Base-by-base conservation (phyloP, 2,888 invertebrate genomes). In the Drosophila borealis region DNA sequence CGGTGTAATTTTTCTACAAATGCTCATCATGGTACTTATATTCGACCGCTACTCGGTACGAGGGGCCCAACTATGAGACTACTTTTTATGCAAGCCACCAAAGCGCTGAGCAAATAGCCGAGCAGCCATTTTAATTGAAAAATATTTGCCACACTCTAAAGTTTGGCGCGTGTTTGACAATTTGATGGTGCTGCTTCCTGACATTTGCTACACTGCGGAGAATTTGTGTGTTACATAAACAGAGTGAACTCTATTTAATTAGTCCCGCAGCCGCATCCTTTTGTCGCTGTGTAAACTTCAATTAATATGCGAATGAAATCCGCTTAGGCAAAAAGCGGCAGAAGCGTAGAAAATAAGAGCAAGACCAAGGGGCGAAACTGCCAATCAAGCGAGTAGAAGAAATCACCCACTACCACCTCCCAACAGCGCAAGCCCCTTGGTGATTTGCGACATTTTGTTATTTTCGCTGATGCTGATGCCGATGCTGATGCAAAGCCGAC, bases 281-380 rank as follows among this genome's bases (percentile, higher is more conserved):
- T 85, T 78, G 69, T 66, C 60, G 55, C 85, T 78, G 82, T 85
- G 87, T 84, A 81, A 76, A 87, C 74, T 85, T 84, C 80, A 81
- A 85, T 85, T 85, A 85, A 87, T 87, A 85, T 80, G 81, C 81
- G 81, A 87, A 84, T 87, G 70, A 81, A 84, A 85, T 85, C 87
- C 81, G 87, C 85, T 85, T 87, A 87, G 74, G 77, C 81, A 79
- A 66, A 63, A 46, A 74, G 64, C 65, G 51, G 55, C 19, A 51
- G 60, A 41, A 51, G 41, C 54, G 46, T 13, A 21, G 53, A 44
- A 37, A 70, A 68, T 59, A 57, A 55, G 63, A 56, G 37, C 68
- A 48, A 50, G 44, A 51, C 74, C 61, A 62, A 64, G 45, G 44
- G 50, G 54, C 56, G 53, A 55, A 67, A 51, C 70, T 78, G 81